Conservation (phyloP, 2,888 invertebrate species). For the Mesorhabditis sp. region DNA sequence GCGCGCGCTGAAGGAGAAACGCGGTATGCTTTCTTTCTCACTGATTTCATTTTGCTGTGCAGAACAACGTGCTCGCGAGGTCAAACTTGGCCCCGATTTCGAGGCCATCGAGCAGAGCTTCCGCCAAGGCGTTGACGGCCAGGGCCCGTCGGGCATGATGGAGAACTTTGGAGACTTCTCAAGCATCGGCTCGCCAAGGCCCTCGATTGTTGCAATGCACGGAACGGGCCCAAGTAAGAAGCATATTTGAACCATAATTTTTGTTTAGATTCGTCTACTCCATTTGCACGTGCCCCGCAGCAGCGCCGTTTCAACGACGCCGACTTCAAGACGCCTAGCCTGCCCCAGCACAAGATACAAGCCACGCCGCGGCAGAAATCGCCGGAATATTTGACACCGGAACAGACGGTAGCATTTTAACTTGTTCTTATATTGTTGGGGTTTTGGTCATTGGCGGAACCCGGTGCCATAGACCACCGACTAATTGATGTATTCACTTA, state of each 20-base stretch:
- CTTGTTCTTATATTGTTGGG: not conserved
- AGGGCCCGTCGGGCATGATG: too few species aligned
- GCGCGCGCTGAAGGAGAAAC: not conserved
- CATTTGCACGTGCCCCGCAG: not conserved
- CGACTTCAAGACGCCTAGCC: not conserved
- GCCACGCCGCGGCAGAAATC: not conserved
- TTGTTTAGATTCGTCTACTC: not conserved
- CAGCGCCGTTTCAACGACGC: not conserved
- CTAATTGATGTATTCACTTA: not conserved
- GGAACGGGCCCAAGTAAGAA: not conserved
- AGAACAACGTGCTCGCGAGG: not conserved
- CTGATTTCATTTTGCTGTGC: not conserved
- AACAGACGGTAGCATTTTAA: not conserved
- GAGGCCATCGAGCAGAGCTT: not conserved
- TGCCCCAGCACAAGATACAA: not conserved
- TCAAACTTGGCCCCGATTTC: not conserved
- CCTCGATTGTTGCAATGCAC: not conserved
- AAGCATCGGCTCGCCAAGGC: too few species aligned
- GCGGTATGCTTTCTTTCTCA: not conserved
- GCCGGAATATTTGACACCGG: not conserved
- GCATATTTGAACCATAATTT: not conserved
- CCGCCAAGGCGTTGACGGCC: too few species aligned
- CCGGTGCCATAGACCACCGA: not conserved
- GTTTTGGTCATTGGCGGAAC: not conserved
- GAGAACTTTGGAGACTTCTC: too few species aligned